Evolutionary conservation across 2,113 vertebrate species (phyloP), one percentile per base, ranked within the genome.

Genomic region (Coptodon bakossiorum): DNA sequence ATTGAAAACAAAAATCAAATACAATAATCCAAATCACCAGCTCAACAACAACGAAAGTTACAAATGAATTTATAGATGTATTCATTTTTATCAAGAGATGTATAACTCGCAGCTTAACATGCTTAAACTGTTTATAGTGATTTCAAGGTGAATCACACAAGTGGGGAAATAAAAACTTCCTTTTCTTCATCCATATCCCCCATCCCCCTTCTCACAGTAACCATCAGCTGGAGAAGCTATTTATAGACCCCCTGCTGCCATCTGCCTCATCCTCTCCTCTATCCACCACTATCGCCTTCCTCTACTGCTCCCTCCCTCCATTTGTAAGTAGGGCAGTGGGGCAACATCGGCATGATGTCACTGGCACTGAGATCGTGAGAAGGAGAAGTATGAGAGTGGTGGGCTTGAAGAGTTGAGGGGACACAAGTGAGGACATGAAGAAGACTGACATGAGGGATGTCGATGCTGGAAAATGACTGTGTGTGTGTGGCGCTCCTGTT

Each of bases 241-340:
- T 96, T 95, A 95, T 97, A 96, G 93, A 84, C 81, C 85, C 81
- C 78, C 88, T 93, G 86, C 92, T 92, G 90, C 94, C 91, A 92
- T 96, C 88, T 94, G 92, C 94, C 91, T 92, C 92, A 95, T 93
- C 91, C 92, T 92, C 89, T 92, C 86, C 90, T 92, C 90, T 93
- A 92, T 94, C 89, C 82, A 92, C 86, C 91, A 71, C 92, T 78
- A 59, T 92, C 89, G 92, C 90, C 86, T 92, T 93, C 89, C 86
- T 93, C 88, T 90, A 86, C 83, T 24, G 66, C 91, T 92, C 91
- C 63, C 94, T 94, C 90, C 85, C 90, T 89, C 29, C 11, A 9
- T 88, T 92, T 88, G 89, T 94, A 97, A 97, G 95, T 97, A 96
- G 96, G 96, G 95, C 95, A 97, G 94, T 96, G 93, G 96, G 89